Conservation (phyloP, 2,888 invertebrate genomes). For the Homarus gammarus region DNA sequence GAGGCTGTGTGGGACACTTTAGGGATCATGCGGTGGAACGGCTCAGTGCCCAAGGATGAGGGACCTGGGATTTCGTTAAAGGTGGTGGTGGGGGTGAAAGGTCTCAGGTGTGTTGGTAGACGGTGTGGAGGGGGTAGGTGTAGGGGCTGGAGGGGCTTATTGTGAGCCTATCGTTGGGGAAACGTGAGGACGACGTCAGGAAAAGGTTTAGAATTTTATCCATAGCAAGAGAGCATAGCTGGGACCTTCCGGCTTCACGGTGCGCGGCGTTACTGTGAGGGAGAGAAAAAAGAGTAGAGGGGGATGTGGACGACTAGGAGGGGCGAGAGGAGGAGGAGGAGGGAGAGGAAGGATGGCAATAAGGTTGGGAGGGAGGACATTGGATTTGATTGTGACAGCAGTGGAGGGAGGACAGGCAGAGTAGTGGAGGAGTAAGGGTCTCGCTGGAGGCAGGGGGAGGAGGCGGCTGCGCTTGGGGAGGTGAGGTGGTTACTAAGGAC, state of each 20-base stretch:
- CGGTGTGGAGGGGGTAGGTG: not conserved
- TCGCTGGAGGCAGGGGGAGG: too few relatives aligned
- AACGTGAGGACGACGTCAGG: too few relatives aligned
- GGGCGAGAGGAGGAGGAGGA: slow-evolving; percentile 2
- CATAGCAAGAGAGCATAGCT: too few relatives aligned
- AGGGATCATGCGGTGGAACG: not conserved
- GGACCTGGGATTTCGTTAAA: not conserved
- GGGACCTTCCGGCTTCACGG: too few relatives aligned
- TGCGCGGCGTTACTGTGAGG: not conserved
- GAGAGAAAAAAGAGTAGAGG: not conserved
- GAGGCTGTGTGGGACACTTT: not conserved
- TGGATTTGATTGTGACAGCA: not conserved
- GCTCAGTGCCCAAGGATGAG: not conserved
- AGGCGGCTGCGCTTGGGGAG: too few relatives aligned
- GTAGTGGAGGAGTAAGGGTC: too few relatives aligned
- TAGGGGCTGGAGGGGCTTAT: not conserved
- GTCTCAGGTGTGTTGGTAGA: not conserved
- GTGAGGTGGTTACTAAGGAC: too few relatives aligned
- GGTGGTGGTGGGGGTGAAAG: not conserved
- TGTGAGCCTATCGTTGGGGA: not conserved
- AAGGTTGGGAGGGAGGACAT: not conserved
- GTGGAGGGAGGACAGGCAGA: too few relatives aligned
- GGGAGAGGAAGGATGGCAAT: not conserved
- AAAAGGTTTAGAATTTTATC: too few relatives aligned
- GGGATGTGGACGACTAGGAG: not conserved